Evolutionary conservation across 2,888 invertebrate genomes (phyloP).

Genomic region (Campoletis raptor): DNA sequence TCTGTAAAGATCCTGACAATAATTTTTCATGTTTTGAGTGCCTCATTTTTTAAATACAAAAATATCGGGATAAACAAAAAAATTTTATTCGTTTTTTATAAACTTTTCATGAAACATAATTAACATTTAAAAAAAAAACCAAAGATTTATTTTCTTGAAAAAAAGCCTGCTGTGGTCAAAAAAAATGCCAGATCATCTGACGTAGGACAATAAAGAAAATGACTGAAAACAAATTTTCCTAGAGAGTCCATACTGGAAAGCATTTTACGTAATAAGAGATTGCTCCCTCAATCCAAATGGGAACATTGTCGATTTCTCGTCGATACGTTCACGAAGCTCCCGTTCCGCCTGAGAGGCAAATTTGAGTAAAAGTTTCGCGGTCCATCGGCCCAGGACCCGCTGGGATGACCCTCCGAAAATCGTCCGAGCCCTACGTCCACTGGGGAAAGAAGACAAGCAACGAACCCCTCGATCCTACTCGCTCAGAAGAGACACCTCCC

Average conservation of each 20-base stretch:
- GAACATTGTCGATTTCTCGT: conserved; percentile 18
- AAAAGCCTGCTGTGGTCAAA: background rate
- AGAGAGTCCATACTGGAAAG: conserved; percentile 30
- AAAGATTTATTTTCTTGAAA: background rate
- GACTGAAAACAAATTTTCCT: background rate
- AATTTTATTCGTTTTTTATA: background rate
- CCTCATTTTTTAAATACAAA: background rate
- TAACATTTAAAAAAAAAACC: background rate
- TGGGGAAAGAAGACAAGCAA: conserved; percentile 2
- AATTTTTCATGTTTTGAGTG: too few relatives aligned
- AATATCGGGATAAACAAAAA: background rate
- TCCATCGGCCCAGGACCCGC: conserved; percentile 54
- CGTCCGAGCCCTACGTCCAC: conserved; percentile 32
- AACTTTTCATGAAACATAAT: background rate
- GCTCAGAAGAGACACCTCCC: conserved; percentile 62
- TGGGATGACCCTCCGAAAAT: conserved; percentile 68
- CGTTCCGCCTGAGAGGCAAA: conserved; percentile 62
- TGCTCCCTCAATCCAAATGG: conserved; percentile 45
- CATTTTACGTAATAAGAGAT: conserved; percentile 64
- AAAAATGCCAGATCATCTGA: background rate
- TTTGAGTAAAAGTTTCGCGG: conserved; percentile 70
- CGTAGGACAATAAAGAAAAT: background rate
- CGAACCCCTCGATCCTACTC: conserved; percentile 34
- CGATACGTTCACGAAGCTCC: conserved; percentile 43
- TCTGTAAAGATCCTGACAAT: too few relatives aligned